These are phyloP conservation scores for Drosophila funebris DNA, from an alignment of 1,140 invertebrate genomes.

Conservation along the genomic window DNA sequence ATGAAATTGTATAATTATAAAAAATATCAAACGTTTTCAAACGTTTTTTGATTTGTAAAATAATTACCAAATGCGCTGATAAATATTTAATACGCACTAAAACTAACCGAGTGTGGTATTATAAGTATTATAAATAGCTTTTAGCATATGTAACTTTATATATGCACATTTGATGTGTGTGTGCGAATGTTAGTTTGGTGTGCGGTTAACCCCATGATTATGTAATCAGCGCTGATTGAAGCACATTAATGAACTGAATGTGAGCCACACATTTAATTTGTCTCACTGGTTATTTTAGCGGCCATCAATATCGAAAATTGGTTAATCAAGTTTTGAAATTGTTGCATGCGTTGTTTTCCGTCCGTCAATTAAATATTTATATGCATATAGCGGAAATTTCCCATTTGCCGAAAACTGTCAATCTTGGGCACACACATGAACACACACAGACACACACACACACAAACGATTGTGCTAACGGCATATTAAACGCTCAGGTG, in stretches of 20 bases:
- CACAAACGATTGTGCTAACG: conserved; percentile 19
- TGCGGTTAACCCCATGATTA: conserved; percentile 60
- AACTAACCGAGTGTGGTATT: not conserved
- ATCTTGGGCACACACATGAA: conserved; percentile 33
- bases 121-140: not conserved
- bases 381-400: conserved; percentile 15
- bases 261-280: conserved; percentile 26
- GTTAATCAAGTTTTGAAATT: conserved; percentile 45
- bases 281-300: not conserved
- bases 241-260: conserved; percentile 52
- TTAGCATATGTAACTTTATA: not conserved
- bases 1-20: no score
- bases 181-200: not conserved
- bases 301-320: conserved; percentile 30
- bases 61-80: not conserved
- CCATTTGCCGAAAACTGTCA: conserved; percentile 34
- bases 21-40: not conserved
- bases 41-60: not conserved
- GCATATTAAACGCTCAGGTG: conserved; percentile 42
- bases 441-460: conserved; percentile 1
- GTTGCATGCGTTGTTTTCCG: not conserved
- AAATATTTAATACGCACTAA: not conserved
- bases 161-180: not conserved
- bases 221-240: conserved; percentile 22
- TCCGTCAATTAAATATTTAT: conserved; percentile 44